These are phyloP conservation scores for Varanus salvator DNA, from an alignment of 2,113 vertebrate species.

Conservation along the genomic window DNA sequence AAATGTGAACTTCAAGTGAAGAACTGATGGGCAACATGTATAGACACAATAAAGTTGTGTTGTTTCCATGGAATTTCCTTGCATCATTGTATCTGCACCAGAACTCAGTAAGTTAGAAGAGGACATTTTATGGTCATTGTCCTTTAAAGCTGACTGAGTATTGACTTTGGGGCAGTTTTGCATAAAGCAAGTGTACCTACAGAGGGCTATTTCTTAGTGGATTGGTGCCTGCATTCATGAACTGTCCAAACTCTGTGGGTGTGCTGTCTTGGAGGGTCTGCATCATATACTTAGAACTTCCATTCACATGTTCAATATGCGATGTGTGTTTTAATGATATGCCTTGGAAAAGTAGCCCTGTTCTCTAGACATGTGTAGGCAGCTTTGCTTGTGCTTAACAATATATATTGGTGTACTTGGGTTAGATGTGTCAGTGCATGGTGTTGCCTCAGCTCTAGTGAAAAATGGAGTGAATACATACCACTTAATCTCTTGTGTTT, in stretches of 20 bases:
- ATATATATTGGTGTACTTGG: not conserved
- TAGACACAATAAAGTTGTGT: constrained; percentile 29
- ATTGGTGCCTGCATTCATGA: not conserved
- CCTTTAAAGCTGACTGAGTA: not conserved
- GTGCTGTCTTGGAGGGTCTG: not conserved
- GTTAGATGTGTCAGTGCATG: not conserved
- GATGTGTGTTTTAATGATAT: not conserved
- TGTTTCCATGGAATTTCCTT: not conserved
- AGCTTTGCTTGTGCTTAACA: not conserved
- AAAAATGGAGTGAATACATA: not conserved
- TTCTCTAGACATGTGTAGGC: not conserved
- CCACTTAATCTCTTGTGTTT: not conserved
- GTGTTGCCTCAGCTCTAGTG: not conserved
- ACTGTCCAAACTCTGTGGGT: not conserved
- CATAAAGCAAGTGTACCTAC: too few relatives aligned
- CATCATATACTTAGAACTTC: not conserved
- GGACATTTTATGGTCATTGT: constrained; percentile 37
- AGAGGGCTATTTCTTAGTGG: not conserved
- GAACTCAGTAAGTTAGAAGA: not conserved
- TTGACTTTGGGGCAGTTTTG: not conserved
- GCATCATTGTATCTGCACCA: constrained; percentile 27
- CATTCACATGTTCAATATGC: not conserved
- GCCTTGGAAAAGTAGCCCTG: too few relatives aligned
- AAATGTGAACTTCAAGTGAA: constrained; percentile 52
- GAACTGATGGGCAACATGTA: constrained; percentile 46